phyloP scores from a whole-genome alignment of 2,113 vertebrate species.

The Odocoileus hemionus region DNA sequence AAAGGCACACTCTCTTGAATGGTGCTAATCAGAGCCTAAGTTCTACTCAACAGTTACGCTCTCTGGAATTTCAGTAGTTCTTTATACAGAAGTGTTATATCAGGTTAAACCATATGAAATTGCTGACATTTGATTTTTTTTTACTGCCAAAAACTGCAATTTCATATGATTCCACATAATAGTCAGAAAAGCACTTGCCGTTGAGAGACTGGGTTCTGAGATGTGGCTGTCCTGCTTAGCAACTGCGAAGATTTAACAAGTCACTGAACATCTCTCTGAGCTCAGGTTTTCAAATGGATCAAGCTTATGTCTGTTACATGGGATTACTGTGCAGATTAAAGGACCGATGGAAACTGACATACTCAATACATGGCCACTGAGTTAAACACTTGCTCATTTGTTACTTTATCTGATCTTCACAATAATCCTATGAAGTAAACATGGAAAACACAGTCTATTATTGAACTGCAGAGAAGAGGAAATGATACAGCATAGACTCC shows the following conservation, averaged over 20 bases:
- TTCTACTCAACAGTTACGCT: not conserved
- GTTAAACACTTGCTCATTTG: not conserved
- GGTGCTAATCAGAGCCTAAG: conserved; percentile 3
- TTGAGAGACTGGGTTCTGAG: not conserved
- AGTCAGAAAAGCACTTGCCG: not conserved
- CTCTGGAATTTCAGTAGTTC: not conserved
- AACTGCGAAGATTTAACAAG: not conserved
- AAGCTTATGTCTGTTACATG: not conserved
- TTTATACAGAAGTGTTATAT: not conserved
- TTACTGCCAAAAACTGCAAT: not conserved
- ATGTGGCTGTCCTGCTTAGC: not conserved
- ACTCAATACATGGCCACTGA: not conserved
- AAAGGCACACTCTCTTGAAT: not conserved
- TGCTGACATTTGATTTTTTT: conserved; percentile 2
- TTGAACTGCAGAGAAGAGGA: not conserved
- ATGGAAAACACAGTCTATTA: not conserved
- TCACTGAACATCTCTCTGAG: not conserved
- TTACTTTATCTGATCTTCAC: not conserved
- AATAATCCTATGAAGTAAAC: not conserved
- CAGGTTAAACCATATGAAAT: conserved; percentile 9
- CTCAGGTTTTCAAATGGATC: not conserved
- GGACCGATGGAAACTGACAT: not conserved
- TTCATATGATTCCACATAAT: conserved; percentile 26
- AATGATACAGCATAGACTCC: not conserved
- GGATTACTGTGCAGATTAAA: not conserved